phyloP scores from a whole-genome alignment of 2,113 vertebrate genomes.

The Aegithalos caudatus region DNA sequence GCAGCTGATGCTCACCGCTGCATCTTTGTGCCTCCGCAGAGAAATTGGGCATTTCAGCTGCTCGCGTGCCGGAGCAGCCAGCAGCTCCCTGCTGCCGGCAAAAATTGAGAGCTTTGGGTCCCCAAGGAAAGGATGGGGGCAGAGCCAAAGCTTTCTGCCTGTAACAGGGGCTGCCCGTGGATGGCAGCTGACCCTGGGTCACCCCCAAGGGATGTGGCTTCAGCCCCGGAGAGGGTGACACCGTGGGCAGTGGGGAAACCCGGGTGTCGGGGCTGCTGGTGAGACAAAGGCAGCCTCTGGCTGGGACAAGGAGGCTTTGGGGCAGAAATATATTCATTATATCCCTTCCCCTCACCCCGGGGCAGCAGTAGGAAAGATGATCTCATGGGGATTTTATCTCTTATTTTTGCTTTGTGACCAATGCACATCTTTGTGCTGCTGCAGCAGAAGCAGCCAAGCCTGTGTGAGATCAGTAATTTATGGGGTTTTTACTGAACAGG shows the following conservation, averaged over 20 bases:
- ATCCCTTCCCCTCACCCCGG: not conserved
- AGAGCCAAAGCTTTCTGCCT: not conserved
- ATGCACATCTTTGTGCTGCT: slow-evolving; percentile 44
- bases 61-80: not conserved
- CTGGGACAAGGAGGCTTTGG: not conserved
- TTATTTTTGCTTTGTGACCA: not conserved
- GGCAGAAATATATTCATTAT: not conserved
- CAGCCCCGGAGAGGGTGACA: not conserved
- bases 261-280: not conserved
- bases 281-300: slow-evolving; percentile 34
- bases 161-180: not conserved
- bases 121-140: not conserved
- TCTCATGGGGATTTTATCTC: slow-evolving; percentile 39
- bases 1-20: not conserved
- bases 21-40: not conserved
- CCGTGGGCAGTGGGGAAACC: not conserved
- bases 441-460: not conserved
- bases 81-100: not conserved
- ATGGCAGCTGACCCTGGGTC: not conserved
- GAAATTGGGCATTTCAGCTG: not conserved
- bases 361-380: slow-evolving; percentile 24
- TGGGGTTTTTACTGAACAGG: not conserved
- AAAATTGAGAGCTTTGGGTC: not conserved
- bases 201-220: not conserved
- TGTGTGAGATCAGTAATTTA: not conserved